Base-by-base conservation (phyloP, 2,888 invertebrate species). In the Drosophila formosana region DNA sequence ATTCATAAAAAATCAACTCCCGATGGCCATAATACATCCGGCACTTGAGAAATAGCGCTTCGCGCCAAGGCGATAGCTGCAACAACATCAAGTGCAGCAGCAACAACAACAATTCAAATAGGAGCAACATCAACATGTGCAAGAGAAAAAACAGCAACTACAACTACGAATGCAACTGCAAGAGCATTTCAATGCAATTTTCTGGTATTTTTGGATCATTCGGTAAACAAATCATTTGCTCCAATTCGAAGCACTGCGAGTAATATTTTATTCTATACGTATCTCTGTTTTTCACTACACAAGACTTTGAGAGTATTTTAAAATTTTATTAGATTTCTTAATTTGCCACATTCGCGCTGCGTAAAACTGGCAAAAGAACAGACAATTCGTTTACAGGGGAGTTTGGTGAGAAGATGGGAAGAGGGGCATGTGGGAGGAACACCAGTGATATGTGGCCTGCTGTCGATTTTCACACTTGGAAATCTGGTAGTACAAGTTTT, bases 221-320 rank as follows among this genome's bases (percentile, higher is more conserved):
- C 49, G 74, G 82, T 82, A 79, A 82, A 82, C 79, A 79, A 79
- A 79, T 82, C 79, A 68, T 53, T 68, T 78, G 79, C 68, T 81
- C 75, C 82, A 78, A 66, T 75, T 79, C 61, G 45, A 56, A 57
- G 53, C n/a, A 50, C 58, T 37, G n/a, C 25, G 30, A 73, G 63
- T 41, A 45, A 57, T 56, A 47, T 50, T 41, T 51, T 60, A 43
- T 73, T 37, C 26, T 25, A 34, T 11, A 4, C 57, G 18, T 49
- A n/a, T 61, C 28, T 26, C 23, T 39, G 61, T 37, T 32, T 52
- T 53, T 30, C 30, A 39, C 30, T 34, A 67, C 43, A 65, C 60
- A 46, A 41, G 45, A 46, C 32, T 63, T 45, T 32, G 13, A 1
- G 56, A 53, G 50, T 67, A 57, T 66, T 68, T 72, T 56, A 43